Conservation (phyloP, 2,888 invertebrate species). For the Stenurella melanura region DNA sequence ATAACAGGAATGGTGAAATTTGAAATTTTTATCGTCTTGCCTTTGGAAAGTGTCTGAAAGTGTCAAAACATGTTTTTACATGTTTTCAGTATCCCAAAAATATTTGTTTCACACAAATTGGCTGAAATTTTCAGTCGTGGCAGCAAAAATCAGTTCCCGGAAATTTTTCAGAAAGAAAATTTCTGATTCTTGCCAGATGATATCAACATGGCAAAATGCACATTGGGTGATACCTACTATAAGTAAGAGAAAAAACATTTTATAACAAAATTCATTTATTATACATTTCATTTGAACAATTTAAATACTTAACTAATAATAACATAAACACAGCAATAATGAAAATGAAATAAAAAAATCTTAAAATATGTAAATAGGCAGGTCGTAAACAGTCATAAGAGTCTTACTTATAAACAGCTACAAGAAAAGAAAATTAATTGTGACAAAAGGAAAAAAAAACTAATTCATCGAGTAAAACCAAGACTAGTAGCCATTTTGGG, state of each 20-base stretch:
- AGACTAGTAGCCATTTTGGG: constrained; percentile 61
- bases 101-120: no score
- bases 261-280: constrained; percentile 60
- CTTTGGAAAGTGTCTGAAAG: no score
- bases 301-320: constrained; percentile 51
- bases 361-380: constrained; percentile 49
- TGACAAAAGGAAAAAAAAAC: constrained; percentile 48
- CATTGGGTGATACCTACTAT: no score
- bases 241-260: constrained; percentile 47
- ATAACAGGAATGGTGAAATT: no score
- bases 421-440: constrained; percentile 48
- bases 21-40: no score
- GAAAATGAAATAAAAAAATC: constrained; percentile 54
- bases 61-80: no score
- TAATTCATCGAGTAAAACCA: constrained; percentile 54
- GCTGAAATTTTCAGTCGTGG: no score
- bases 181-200: no score
- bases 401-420: constrained; percentile 45
- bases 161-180: no score
- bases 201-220: no score
- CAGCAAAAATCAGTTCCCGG: no score
- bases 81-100: no score
- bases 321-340: constrained; percentile 61
- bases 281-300: constrained; percentile 56
- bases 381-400: constrained; percentile 48